Conservation (phyloP, 2,113 vertebrate species). For the Albula goreensis region DNA sequence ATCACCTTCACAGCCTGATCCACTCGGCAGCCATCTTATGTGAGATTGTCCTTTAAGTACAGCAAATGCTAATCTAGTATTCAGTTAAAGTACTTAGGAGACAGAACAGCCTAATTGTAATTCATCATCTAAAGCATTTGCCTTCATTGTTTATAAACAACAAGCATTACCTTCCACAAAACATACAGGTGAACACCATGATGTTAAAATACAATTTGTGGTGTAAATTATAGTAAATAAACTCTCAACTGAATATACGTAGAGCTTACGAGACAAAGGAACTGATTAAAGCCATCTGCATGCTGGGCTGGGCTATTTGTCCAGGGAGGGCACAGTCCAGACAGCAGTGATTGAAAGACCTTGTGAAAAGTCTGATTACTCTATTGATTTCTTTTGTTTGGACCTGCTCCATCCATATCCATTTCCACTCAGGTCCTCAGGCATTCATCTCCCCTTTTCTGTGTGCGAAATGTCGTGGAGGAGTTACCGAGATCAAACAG, state of each 20-base stretch:
- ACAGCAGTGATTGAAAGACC: background rate
- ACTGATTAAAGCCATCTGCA: background rate
- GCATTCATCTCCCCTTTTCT: background rate
- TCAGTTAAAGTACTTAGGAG: too few relatives aligned
- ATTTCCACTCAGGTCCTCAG: background rate
- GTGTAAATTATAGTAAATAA: background rate
- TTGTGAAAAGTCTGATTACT: background rate
- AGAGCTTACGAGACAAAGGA: background rate
- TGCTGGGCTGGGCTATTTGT: background rate
- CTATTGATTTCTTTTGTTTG: slow-evolving; percentile 15
- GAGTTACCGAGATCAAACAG: background rate
- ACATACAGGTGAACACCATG: background rate
- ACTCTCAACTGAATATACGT: background rate
- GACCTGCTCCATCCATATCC: background rate
- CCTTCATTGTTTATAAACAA: too few relatives aligned
- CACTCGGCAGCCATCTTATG: too few relatives aligned
- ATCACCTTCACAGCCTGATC: too few relatives aligned
- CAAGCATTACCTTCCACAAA: background rate
- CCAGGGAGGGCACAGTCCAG: background rate
- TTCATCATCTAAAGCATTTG: too few relatives aligned
- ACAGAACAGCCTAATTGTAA: too few relatives aligned
- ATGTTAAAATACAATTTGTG: background rate
- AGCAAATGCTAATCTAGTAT: too few relatives aligned
- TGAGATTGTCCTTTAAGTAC: too few relatives aligned
- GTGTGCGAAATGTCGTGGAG: background rate